Conservation (phyloP, 2,888 invertebrate genomes). For the Macropis europaea region DNA sequence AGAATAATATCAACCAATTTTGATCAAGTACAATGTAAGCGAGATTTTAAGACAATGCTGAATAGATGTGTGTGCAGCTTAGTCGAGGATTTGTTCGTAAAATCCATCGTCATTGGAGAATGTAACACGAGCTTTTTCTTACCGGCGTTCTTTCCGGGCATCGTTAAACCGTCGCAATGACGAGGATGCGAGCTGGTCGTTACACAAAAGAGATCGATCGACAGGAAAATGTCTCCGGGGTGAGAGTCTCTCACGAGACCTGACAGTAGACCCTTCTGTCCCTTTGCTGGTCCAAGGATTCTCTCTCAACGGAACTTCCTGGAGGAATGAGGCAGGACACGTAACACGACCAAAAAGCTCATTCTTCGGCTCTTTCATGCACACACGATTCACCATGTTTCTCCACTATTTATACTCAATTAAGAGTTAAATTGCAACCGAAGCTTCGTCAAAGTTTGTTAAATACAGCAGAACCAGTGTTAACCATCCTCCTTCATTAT, state of each 20-base stretch:
- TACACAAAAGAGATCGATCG: slow-evolving; percentile 35
- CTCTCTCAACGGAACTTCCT: neutral
- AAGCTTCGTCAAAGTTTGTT: no score
- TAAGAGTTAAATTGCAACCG: no score
- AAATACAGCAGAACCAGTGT: no score
- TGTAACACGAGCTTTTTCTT: slow-evolving; percentile 6
- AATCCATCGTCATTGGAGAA: neutral
- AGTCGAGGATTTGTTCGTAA: neutral
- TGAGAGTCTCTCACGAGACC: slow-evolving; percentile 19
- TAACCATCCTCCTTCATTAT: no score
- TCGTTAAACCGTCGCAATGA: slow-evolving; percentile 25
- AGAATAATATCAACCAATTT: no score
- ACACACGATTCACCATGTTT: no score
- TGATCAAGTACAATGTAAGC: no score
- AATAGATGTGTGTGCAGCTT: no score
- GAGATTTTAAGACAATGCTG: no score
- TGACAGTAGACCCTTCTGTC: neutral
- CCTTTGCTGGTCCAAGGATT: neutral
- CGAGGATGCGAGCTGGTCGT: slow-evolving; percentile 5
- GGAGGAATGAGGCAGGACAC: neutral
- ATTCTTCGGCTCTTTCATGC: no score
- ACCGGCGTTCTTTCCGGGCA: slow-evolving; percentile 14
- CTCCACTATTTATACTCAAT: no score
- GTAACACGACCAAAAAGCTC: no score
- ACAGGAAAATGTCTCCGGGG: slow-evolving; percentile 10